phyloP scores from a whole-genome alignment of 2,797 vertebrate genomes.

The Notolabrus celidotus region DNA sequence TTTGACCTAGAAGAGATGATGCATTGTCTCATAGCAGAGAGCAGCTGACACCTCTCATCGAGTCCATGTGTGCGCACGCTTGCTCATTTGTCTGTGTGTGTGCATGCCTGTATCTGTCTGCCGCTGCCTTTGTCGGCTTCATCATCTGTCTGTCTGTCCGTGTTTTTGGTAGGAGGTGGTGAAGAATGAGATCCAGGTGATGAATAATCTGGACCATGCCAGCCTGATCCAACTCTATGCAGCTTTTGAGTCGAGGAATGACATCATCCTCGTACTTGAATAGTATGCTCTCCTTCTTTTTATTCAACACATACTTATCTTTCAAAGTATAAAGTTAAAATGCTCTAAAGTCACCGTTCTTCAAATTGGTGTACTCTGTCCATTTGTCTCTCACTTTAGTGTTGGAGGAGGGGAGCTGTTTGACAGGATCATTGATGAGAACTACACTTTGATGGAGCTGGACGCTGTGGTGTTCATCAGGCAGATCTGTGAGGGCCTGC shows the following conservation, averaged over 20 bases:
- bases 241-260: conserved; percentile 95
- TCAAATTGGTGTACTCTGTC: conserved; percentile 11
- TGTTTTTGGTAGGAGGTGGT: conserved; percentile 90
- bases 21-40: conserved; percentile 67
- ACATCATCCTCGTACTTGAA: conserved; percentile 96
- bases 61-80: conserved; percentile 26
- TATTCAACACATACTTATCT: conserved; percentile 36
- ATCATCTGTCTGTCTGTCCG: conserved; percentile 24
- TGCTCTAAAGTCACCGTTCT: not conserved
- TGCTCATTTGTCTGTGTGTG: conserved; percentile 18
- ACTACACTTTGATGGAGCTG: conserved; percentile 90
- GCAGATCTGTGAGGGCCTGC: conserved; percentile 96
- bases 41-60: conserved; percentile 77
- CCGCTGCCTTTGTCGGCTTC: conserved; percentile 14
- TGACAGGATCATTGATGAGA: conserved; percentile 93
- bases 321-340: conserved; percentile 15
- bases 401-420: conserved; percentile 97
- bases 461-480: conserved; percentile 93
- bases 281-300: conserved; percentile 87
- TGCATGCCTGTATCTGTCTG: conserved; percentile 17
- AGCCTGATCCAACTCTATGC: conserved; percentile 98
- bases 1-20: conserved; percentile 76
- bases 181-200: conserved; percentile 96
- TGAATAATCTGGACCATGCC: conserved; percentile 97
- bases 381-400: conserved; percentile 76